Percentiles rank a stretch among this genome's conserved stretches.
phyloP scores from a whole-genome alignment of 2,113 vertebrate genomes.

The Mugil cephalus region DNA sequence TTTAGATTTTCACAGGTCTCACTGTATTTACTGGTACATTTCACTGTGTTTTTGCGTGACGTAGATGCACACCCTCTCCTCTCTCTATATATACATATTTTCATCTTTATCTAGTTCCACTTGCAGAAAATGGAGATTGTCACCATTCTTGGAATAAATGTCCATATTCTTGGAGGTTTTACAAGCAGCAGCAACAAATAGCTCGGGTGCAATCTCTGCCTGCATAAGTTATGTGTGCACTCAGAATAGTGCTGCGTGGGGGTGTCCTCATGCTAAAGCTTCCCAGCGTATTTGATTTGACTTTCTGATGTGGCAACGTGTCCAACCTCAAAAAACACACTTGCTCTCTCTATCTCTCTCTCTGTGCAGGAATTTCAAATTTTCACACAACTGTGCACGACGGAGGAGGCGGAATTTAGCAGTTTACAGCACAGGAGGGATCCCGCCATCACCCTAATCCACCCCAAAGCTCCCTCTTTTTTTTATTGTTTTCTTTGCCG shows the following conservation, averaged over 20 bases:
- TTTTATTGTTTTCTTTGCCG: background rate
- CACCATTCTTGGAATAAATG: background rate
- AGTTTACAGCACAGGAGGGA: conserved; percentile 6
- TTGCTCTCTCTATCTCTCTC: too few relatives aligned
- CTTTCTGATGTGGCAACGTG: too few relatives aligned
- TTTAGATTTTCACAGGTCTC: too few relatives aligned
- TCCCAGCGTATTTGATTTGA: background rate
- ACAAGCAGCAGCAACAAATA: background rate
- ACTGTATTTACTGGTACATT: too few relatives aligned
- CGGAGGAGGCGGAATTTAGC: background rate
- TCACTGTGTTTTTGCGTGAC: too few relatives aligned
- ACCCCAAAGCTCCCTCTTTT: background rate
- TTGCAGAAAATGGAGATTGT: too few relatives aligned
- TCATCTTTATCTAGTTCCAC: too few relatives aligned
- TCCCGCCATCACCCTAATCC: conserved; percentile 13
- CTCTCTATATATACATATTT: too few relatives aligned
- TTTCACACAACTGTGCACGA: background rate
- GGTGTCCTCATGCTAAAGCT: background rate
- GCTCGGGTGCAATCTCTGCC: background rate
- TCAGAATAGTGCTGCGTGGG: background rate
- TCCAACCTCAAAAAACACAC: background rate
- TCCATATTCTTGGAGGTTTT: background rate
- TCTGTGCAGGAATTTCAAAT: background rate
- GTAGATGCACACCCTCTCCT: too few relatives aligned
- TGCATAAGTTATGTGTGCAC: background rate